Evolutionary conservation across 2,888 invertebrate species (phyloP), one percentile per base, ranked within the genome.

Genomic region (Chrysolina haemoptera): DNA sequence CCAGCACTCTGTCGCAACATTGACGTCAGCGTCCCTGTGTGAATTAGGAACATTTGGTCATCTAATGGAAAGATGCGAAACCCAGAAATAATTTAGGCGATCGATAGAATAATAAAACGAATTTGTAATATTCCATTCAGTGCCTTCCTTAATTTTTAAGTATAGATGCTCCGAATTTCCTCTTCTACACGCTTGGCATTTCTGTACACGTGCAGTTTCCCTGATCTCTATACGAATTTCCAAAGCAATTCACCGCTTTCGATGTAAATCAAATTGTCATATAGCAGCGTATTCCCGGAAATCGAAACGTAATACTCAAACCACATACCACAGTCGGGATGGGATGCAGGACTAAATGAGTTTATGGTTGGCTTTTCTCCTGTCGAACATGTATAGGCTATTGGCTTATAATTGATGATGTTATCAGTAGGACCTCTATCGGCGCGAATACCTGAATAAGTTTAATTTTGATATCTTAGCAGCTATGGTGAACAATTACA

Each of bases 301-400:
- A 53, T 53, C 53, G 20, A 53, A 53, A 53, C 53, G 53, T 22
- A 53, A 53, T 18, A 53, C 53, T 18, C 53, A 53, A 53, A 20
- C 53, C 53, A 20, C 53, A 22, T 22, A 53, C 53, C 53, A 53
- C 53, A 53, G 16, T 20, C 12, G 18, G 35, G n/a, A n/a, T n/a
- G n/a, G 53, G 53, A 53, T 53, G 53, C 18, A 18, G 53, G 20
- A 20, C 18, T 12, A 11, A 20, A 53, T 18, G 18, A 53, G 53
- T 53, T 53, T 53, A 22, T 5, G 20, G 53, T 22, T 53, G 0
- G 53, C 11, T 53, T 53, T 53, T 53, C 35, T 53, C 11, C 10
- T 53, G 20, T 12, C 20, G 20, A 20, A 43, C 43, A 12, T 43
- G 43, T 43, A 12, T 43, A 43, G 35, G 43, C 14, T 20, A 53